phyloP scores from a whole-genome alignment of 2,888 invertebrate genomes.

The Trichopria drosophilae region DNA sequence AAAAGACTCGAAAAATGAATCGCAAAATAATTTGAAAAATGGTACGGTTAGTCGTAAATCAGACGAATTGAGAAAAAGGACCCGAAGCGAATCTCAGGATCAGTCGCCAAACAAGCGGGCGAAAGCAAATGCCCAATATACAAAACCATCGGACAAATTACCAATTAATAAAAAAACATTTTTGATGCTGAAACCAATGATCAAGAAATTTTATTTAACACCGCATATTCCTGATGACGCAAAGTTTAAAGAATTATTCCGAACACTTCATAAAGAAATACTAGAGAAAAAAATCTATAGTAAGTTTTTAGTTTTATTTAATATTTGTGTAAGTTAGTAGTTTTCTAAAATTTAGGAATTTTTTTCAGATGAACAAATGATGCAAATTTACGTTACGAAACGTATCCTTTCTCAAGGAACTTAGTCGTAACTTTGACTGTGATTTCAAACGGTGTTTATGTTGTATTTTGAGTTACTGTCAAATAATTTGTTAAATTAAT shows the following conservation, averaged over 20 bases:
- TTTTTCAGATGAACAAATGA: slow-evolving; percentile 67
- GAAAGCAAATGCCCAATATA: neutral
- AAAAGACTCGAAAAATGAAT: slow-evolving; percentile 60
- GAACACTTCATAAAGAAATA: slow-evolving; percentile 44
- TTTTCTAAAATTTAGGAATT: slow-evolving; percentile 25
- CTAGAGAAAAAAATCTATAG: slow-evolving; percentile 43
- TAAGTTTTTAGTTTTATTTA: slow-evolving; percentile 29
- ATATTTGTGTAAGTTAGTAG: slow-evolving; percentile 5
- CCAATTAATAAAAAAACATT: slow-evolving; percentile 33
- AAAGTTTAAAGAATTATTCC: slow-evolving; percentile 45
- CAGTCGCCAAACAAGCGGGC: slow-evolving; percentile 58
- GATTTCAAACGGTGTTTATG: too few relatives aligned
- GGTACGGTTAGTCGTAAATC: neutral
- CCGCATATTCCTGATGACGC: slow-evolving; percentile 46
- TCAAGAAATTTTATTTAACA: slow-evolving; percentile 48
- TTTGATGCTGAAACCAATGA: slow-evolving; percentile 43
- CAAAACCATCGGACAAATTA: too few relatives aligned
- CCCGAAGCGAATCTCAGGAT: slow-evolving; percentile 27
- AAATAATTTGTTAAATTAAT: too few relatives aligned
- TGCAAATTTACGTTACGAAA: slow-evolving; percentile 64
- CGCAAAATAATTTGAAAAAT: neutral
- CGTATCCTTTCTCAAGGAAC: slow-evolving; percentile 44
- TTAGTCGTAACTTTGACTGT: too few relatives aligned
- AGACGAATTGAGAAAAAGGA: slow-evolving; percentile 5
- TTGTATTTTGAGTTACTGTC: too few relatives aligned